A percentile compares a stretch with the other conserved stretches of the same genome.
Conservation (phyloP, 1,140 invertebrate genomes). For the Cyclargus thomasi region DNA sequence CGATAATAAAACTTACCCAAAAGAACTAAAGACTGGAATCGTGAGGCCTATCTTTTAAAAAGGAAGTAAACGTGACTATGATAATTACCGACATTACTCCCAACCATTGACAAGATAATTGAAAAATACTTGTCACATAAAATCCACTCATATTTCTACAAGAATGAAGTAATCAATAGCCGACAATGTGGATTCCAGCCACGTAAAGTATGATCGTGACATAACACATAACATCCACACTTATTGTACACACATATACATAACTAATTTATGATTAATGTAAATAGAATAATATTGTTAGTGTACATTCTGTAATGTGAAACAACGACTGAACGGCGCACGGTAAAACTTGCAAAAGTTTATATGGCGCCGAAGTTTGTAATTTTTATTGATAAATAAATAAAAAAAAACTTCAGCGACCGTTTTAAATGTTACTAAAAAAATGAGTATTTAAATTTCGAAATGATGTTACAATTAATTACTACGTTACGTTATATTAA, state of each 20-base stretch:
- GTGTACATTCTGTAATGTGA: too few species aligned
- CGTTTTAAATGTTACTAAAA: background rate
- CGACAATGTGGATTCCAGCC: conserved; percentile 26
- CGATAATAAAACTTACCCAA: background rate
- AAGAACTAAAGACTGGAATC: conserved; percentile 12
- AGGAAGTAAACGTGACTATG: conserved; percentile 2
- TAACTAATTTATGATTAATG: too few species aligned
- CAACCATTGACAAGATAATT: conserved; percentile 26
- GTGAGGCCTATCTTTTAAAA: conserved; percentile 16
- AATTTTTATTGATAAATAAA: too few species aligned
- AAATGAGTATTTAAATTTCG: background rate
- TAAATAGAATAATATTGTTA: too few species aligned
- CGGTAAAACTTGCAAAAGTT: too few species aligned
- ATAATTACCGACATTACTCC: conserved; percentile 25
- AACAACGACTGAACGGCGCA: too few species aligned
- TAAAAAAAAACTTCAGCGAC: too few species aligned
- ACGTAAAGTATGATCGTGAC: conserved; percentile 16
- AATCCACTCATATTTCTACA: conserved; percentile 23
- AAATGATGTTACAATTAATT: background rate
- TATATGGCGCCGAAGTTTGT: too few species aligned
- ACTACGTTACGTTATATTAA: background rate
- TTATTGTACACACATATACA: too few species aligned
- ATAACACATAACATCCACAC: too few species aligned
- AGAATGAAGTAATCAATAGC: conserved; percentile 19
- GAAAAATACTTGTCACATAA: conserved; percentile 25